Evolutionary conservation across 2,113 vertebrate species (phyloP).

Genomic region (Petrocephalus zakoni): DNA sequence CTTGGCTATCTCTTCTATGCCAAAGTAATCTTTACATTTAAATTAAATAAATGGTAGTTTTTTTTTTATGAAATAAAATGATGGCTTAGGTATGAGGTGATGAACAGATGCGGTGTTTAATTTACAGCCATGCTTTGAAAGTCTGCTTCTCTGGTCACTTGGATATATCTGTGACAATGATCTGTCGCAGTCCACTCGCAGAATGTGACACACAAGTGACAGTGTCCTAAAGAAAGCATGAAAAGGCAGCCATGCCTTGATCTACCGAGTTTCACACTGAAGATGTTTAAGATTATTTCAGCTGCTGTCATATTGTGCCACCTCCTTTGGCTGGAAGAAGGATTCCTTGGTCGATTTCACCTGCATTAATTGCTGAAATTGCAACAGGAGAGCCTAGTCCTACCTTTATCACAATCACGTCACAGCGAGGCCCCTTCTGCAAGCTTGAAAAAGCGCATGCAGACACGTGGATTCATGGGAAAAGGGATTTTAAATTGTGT

Average conservation of each 20-base stretch:
- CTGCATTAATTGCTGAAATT: conserved; percentile 2
- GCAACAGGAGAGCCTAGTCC: background rate
- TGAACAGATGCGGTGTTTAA: background rate
- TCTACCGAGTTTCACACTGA: background rate
- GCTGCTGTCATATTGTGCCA: background rate
- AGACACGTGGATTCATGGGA: background rate
- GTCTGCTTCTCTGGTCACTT: background rate
- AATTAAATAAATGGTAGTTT: background rate
- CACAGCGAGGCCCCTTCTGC: background rate
- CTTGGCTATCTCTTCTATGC: background rate
- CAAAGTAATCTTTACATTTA: background rate
- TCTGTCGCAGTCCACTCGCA: background rate
- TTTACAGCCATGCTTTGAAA: background rate
- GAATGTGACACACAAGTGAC: background rate
- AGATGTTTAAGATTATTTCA: background rate
- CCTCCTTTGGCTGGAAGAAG: background rate
- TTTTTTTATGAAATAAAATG: background rate
- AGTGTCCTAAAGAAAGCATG: background rate
- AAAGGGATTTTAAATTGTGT: background rate
- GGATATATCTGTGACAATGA: background rate
- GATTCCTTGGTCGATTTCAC: background rate
- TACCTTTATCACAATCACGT: conserved; percentile 14
- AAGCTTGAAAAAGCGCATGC: background rate
- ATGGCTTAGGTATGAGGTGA: background rate
- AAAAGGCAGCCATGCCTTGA: background rate